Conservation (phyloP, 2,113 vertebrate species). For the Ciconia boyciana region DNA sequence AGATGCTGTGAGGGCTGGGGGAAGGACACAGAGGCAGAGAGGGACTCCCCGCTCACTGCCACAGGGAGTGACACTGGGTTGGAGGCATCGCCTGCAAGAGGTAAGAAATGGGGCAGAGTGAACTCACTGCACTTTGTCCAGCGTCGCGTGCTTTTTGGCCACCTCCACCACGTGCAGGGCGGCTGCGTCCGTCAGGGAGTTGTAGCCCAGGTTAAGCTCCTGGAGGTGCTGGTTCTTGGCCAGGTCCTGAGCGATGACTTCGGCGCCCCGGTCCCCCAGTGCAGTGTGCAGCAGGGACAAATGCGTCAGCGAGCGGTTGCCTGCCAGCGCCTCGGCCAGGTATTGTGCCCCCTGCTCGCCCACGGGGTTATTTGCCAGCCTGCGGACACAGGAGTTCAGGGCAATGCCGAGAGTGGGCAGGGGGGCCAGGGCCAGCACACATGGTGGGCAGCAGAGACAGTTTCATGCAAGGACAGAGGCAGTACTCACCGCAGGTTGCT, state of each 20-base stretch:
- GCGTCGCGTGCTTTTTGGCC: conserved; percentile 79
- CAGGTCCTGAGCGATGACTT: conserved; percentile 78
- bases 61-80: not conserved
- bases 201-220: conserved; percentile 94
- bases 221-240: conserved; percentile 73
- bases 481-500: conserved; percentile 73
- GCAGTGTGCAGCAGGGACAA: conserved; percentile 89
- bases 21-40: not conserved
- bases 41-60: not conserved
- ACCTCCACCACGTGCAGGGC: conserved; percentile 84
- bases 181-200: conserved; percentile 82
- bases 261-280: conserved; percentile 78
- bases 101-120: rapidly evolving
- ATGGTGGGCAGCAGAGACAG: not conserved
- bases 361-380: conserved; percentile 88
- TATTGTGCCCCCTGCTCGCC: conserved; percentile 70
- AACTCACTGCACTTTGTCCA: conserved; percentile 86
- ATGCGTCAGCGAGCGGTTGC: conserved; percentile 79
- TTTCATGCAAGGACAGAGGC: not conserved
- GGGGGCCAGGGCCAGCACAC: not conserved
- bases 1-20: not conserved
- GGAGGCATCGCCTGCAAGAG: not conserved
- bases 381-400: conserved; percentile 35
- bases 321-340: conserved; percentile 80
- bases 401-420: not conserved